Base-by-base conservation (phyloP, 2,113 vertebrate genomes). In the Eulacestoma nigropectus region DNA sequence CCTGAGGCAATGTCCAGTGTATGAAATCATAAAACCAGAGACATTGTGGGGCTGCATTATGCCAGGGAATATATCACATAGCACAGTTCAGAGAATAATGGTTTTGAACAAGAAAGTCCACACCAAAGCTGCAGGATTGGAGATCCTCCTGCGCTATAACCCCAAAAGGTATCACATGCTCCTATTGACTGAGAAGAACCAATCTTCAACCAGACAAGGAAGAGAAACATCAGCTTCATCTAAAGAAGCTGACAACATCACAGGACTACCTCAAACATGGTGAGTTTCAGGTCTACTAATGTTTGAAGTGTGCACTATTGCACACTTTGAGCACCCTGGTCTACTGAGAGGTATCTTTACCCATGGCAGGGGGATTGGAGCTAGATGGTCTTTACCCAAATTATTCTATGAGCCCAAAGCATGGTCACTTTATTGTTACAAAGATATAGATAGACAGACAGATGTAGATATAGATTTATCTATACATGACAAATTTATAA, bases 21-120 rank as follows among this genome's bases (percentile, higher is more conserved):
- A 81, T 84, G 55, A 90, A 93, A 63, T 39, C 72, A 84, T 84
- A 74, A 94, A 95, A 76, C 11, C 27, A 10, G 78, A 91, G 67
- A 42, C 21, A 5, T 6, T 74, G 10, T 90, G 46, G 55, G 87
- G 49, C 32, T 88, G 57, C 37, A 16, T 30, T 62, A 17, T 69
- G 88, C 87, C 94, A 93, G 59, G 27, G 23, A 90, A 57, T n/a
- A 55, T 17, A 77, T 65, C 83, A 46, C 46, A 76, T 5, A 16
- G 11, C 29, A 23, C 50, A 39, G 6, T 22, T 60, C n/a, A 30
- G 39, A 92, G 16, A 10, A 12, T 42, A 74, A 59, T 50, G 4
- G 4, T 6, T 57, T 79, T 41, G 37, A 88, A 46, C 18, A 15
- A 50, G 29, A 65, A 93, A 73, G 2, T 11, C 30, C 41, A 44